Evolutionary conservation across 2,797 vertebrate species (phyloP), one percentile per base, ranked within the genome.

Genomic region (Neomorphus geoffroyi): DNA sequence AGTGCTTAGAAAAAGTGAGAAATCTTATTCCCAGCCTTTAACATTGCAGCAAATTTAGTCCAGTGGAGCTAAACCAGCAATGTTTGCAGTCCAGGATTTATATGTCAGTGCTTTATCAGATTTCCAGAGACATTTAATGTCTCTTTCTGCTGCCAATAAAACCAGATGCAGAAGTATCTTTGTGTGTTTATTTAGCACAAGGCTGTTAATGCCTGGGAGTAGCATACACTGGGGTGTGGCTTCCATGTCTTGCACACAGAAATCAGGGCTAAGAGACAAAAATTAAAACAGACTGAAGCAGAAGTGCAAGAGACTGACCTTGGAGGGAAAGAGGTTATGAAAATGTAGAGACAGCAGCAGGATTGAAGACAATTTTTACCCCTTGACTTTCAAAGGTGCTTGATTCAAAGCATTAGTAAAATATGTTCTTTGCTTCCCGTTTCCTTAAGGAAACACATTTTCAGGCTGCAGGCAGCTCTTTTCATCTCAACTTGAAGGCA

Each of bases 41-140:
- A 53, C 71, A 39, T 15, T 69, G 37, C 53, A 90, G 56, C 48
- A 93, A 54, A 92, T 65, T 80, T 65, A 71, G 80, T 90, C 41
- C 88, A 41, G 54, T 33, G 64, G 65, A 82, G 74, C 65, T 71
- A 54, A 85, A 82, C 60, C 69, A 86, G 53, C 61, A 74, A 10
- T 33, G 71, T 69, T 80, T 92, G 67, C 58, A 81, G 51, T 82
- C 74, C 93, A 87, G 80, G 57, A 87, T 94, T 96, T 92, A 11
- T 70, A 93, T 90, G 93, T 94, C 74, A 90, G 83, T 69, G 86
- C 92, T 96, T 95, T 97, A 96, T 95, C 96, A 96, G 92, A 93
- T 96, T 96, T 96, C 94, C 96, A 95, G 91, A 95, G 94, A 94
- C 83, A 65, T 95, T 92, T 82, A 93, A 87, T 56, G 91, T 96